Evolutionary conservation across 2,888 invertebrate species (phyloP).

Genomic region (Apotomis turbidana): DNA sequence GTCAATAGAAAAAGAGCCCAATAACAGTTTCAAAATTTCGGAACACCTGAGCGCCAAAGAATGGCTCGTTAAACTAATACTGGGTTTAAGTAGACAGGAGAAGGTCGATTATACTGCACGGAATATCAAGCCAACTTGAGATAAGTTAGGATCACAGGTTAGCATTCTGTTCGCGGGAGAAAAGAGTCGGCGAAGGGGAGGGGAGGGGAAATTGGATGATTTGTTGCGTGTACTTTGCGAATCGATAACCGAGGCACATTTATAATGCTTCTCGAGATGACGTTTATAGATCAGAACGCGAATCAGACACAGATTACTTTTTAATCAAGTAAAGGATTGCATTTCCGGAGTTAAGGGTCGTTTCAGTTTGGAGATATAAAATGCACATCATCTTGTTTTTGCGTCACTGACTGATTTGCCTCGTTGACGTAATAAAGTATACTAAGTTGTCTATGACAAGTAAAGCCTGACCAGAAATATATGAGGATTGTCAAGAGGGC

Average conservation of each 20-base stretch:
- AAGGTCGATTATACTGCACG: conserved; percentile 64
- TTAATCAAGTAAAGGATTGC: neutral
- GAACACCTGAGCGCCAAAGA: conserved; percentile 58
- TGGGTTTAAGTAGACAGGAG: conserved; percentile 63
- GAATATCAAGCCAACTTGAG: conserved; percentile 55
- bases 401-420: no score
- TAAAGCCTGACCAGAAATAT: no score
- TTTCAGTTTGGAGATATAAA: no score
- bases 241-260: conserved; percentile 64
- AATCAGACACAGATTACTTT: conserved; percentile 34
- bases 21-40: conserved; percentile 59
- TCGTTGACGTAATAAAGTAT: no score
- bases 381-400: no score
- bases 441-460: no score
- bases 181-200: conserved; percentile 60
- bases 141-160: conserved; percentile 59
- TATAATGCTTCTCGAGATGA: conserved; percentile 63
- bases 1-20: conserved; percentile 55
- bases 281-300: conserved; percentile 61
- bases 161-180: conserved; percentile 62
- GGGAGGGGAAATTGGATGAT: conserved; percentile 61
- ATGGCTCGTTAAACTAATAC: conserved; percentile 59
- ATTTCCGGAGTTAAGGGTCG: no score
- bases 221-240: conserved; percentile 60
- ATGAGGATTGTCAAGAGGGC: no score